Evolutionary conservation across 2,797 vertebrate genomes (phyloP).

Genomic region (Apogon talboti): DNA sequence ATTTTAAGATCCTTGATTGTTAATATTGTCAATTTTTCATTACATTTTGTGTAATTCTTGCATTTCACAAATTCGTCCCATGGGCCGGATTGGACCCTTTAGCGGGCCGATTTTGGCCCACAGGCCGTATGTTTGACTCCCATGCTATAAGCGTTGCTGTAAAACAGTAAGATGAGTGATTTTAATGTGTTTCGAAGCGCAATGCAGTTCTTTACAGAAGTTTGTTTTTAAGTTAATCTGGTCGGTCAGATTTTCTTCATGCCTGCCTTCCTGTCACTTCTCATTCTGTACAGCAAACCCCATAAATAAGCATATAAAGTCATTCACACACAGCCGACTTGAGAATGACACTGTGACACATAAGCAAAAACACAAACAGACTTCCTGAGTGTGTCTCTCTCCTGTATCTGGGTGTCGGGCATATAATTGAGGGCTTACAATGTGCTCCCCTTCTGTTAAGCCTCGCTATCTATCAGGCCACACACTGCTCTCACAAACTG

Average conservation of each 20-base stretch:
- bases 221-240: neutral
- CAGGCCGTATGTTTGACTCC: too few relatives aligned
- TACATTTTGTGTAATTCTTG: too few relatives aligned
- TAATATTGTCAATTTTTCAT: too few relatives aligned
- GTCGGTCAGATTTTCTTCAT: neutral
- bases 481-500: conserved; percentile 76
- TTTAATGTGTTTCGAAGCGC: too few relatives aligned
- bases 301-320: conserved; percentile 18
- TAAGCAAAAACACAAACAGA: conserved; percentile 55
- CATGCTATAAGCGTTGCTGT: too few relatives aligned
- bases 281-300: conserved; percentile 12
- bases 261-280: neutral
- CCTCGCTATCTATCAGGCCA: conserved; percentile 72
- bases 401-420: conserved; percentile 61
- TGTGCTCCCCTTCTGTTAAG: conserved; percentile 73
- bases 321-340: conserved; percentile 24
- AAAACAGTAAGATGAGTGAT: too few relatives aligned
- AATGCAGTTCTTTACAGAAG: neutral
- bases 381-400: conserved; percentile 55
- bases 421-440: conserved; percentile 81
- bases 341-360: conserved; percentile 43
- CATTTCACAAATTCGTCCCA: too few relatives aligned
- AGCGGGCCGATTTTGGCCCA: too few relatives aligned
- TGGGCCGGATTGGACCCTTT: too few relatives aligned
- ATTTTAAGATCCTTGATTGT: too few relatives aligned